Evolutionary conservation across 2,113 vertebrate species (phyloP), one percentile per base, ranked within the genome.

Genomic region (Nycticryphes semicollaris): DNA sequence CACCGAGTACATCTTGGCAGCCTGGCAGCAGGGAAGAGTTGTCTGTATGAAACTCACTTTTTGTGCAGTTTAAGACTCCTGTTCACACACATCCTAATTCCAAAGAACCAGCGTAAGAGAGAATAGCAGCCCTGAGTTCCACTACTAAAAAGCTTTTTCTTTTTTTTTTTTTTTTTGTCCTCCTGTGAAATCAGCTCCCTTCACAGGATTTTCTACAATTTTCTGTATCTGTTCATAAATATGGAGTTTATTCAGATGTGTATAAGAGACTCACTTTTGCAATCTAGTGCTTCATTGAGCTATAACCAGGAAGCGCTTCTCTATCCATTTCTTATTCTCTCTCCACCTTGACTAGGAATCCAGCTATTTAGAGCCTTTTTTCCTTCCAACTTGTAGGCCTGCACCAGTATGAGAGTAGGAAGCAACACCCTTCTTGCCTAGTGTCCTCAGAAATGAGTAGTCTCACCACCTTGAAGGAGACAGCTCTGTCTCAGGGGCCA

Each of bases 231-330:
- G 31, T 72, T 92, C 64, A 72, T 81, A 92, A 92, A 89, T 62
- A 89, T 10, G 57, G 80, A 70, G 63, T 76, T 80, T 81, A 76
- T 89, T 92, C 69, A 66, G 47, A 70, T 14, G 14, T 47, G n/a
- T 41, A 4, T 24, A 35, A 60, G 39, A 70, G 63, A 85, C 57
- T 81, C 69, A 35, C 78, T 88, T 87, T 59, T 77, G 63, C 89
- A 92, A 92, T 92, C 81, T 77, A 89, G 86, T n/a, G 93, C 85
- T 92, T 69, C 90, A 77, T 2, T 89, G 81, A 92, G 81, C 85
- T 72, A 70, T 41, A 87, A 91, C 93, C 75, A 64, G 60, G 87
- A n/a, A 84, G 39, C 53, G 9, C 51, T 79, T 78, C 57, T 31
- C 88, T 28, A 33, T 10, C 73, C 35, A 47, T 47, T 88, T 75